phyloP scores from a whole-genome alignment of 1,140 invertebrate genomes.

The Zelostemma sp. region DNA sequence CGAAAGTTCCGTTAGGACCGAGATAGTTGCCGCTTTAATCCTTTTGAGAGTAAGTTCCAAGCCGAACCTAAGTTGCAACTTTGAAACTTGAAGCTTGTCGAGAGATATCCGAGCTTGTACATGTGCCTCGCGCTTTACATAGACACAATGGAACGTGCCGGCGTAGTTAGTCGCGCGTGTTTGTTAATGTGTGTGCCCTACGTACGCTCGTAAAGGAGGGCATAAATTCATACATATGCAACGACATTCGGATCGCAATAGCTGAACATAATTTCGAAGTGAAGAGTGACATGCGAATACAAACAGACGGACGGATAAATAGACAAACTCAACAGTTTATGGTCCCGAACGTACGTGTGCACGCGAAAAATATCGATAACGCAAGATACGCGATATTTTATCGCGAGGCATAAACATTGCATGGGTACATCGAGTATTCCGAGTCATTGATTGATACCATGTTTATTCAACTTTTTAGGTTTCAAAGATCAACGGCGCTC shows the following conservation, averaged over 20 bases:
- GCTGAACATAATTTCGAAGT: conserved; percentile 42
- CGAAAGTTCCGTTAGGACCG: background rate
- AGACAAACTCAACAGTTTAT: conserved; percentile 13
- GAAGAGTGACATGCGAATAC: conserved; percentile 42
- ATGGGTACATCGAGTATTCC: background rate
- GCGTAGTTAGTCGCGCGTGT: conserved; percentile 29
- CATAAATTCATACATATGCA: conserved; percentile 51
- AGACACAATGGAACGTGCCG: conserved; percentile 32
- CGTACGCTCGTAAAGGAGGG: conserved; percentile 44
- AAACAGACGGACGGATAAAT: conserved; percentile 42
- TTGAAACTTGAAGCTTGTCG: conserved; percentile 15
- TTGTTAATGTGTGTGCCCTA: conserved; percentile 25
- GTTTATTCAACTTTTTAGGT: background rate
- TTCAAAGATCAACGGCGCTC: conserved; percentile 3
- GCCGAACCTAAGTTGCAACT: conserved; percentile 17
- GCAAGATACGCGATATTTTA: background rate
- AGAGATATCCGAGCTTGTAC: conserved; percentile 14
- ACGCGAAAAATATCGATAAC: conserved; percentile 8
- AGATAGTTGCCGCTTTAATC: conserved; percentile 42
- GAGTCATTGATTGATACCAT: conserved; percentile 3
- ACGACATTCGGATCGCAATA: conserved; percentile 47
- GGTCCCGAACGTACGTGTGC: conserved; percentile 18
- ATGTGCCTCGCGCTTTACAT: background rate
- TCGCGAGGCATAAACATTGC: background rate
- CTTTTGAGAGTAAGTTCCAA: conserved; percentile 39